These are phyloP conservation scores for Anomalospiza imberbis DNA, from an alignment of 2,797 vertebrate species.

Conservation along the genomic window DNA sequence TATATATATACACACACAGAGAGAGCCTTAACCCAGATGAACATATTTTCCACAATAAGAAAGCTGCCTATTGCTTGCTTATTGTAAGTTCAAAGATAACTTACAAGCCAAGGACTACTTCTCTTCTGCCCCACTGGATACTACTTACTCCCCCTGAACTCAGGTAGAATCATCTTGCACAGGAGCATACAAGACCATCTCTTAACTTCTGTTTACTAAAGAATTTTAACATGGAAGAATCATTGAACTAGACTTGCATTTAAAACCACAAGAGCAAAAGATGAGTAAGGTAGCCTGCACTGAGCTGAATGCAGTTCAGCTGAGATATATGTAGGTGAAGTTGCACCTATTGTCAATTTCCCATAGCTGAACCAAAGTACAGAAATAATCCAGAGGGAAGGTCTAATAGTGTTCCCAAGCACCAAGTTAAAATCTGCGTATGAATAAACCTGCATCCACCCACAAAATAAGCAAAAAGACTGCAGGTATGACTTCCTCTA, in stretches of 20 bases:
- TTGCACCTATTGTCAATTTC: neutral
- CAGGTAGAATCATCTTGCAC: neutral
- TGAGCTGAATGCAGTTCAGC: neutral
- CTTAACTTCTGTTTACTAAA: neutral
- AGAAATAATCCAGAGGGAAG: neutral
- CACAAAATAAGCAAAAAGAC: neutral
- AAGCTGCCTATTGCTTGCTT: neutral
- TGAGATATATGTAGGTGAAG: neutral
- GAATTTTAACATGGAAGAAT: neutral
- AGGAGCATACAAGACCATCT: neutral
- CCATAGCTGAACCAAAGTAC: neutral
- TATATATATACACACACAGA: neutral
- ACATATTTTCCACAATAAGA: neutral
- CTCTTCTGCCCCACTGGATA: neutral
- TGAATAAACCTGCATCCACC: neutral
- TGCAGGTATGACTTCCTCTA: neutral
- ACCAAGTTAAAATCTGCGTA: neutral
- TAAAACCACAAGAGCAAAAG: neutral
- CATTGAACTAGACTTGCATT: neutral
- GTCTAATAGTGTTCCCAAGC: neutral
- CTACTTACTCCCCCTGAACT: neutral
- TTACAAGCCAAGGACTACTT: neutral
- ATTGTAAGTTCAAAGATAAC: neutral
- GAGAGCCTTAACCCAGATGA: neutral
- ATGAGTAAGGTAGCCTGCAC: neutral